Percentiles rank a stretch among this genome's conserved stretches.
These are phyloP conservation scores for Pocillopora meandrina DNA, from an alignment of 92 coral and sea anemone genomes.

Conservation along the genomic window DNA sequence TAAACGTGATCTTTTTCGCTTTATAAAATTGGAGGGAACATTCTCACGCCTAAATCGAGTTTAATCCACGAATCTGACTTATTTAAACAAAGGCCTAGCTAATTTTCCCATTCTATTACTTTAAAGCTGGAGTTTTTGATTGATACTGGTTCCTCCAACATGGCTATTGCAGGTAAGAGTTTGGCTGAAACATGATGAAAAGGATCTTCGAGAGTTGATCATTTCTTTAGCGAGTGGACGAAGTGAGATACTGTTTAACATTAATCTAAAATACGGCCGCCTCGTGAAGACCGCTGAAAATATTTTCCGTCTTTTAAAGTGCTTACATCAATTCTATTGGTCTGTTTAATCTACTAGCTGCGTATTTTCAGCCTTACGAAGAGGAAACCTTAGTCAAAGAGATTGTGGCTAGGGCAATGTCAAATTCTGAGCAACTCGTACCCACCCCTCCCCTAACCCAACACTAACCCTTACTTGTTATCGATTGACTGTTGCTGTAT, in stretches of 20 bases:
- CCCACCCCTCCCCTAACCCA: too few relatives aligned
- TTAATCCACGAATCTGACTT: background rate
- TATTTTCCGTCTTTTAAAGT: background rate
- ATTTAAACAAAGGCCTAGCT: too few relatives aligned
- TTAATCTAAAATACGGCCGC: too few relatives aligned
- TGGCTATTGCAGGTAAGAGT: conserved; percentile 90
- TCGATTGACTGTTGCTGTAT: too few relatives aligned
- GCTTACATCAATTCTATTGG: background rate
- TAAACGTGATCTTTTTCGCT: background rate
- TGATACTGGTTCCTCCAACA: conserved; percentile 94
- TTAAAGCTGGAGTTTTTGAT: conserved; percentile 84
- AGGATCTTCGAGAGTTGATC: background rate
- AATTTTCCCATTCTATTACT: background rate
- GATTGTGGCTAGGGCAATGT: too few relatives aligned
- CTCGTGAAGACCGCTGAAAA: too few relatives aligned
- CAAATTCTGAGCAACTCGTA: too few relatives aligned
- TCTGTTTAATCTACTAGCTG: background rate
- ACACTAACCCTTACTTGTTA: too few relatives aligned
- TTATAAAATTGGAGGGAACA: too few relatives aligned
- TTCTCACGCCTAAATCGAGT: too few relatives aligned
- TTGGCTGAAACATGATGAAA: too few relatives aligned
- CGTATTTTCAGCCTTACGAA: background rate
- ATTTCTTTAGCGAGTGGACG: background rate
- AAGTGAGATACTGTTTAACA: background rate
- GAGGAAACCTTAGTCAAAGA: too few relatives aligned